These are phyloP conservation scores for Leucoraja erinaceus DNA, from an alignment of 2,113 vertebrate genomes.

Conservation along the genomic window DNA sequence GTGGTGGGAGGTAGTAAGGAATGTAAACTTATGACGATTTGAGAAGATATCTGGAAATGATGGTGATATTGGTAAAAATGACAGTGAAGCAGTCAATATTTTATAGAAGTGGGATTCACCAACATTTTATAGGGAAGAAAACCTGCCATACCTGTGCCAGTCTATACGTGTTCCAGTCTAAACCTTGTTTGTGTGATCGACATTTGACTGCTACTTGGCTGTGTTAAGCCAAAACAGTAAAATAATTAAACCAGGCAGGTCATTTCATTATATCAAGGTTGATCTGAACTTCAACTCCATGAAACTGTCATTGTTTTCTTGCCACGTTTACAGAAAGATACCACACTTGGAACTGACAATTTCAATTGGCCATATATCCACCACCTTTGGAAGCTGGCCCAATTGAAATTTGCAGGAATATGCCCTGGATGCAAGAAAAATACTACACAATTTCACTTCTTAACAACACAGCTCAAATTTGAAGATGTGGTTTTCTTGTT, in stretches of 20 bases:
- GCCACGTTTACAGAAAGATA: too few species aligned
- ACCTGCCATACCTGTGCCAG: background rate
- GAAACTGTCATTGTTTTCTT: too few species aligned
- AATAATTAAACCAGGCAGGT: background rate
- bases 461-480: background rate
- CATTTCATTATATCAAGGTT: background rate
- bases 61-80: background rate
- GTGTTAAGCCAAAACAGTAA: background rate
- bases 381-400: too few species aligned
- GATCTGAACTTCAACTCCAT: background rate
- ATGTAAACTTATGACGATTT: background rate
- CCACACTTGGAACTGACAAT: too few species aligned
- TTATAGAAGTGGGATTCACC: background rate
- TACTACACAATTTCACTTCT: too few species aligned
- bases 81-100: background rate
- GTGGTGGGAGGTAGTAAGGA: background rate
- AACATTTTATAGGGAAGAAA: background rate
- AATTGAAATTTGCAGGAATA: too few species aligned
- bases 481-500: background rate
- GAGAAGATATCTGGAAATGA: background rate
- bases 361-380: too few species aligned
- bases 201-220: background rate
- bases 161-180: background rate
- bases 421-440: too few species aligned
- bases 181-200: too few species aligned